phyloP scores from a whole-genome alignment of 2,113 vertebrate species.

The Ceuthmochares aereus region DNA sequence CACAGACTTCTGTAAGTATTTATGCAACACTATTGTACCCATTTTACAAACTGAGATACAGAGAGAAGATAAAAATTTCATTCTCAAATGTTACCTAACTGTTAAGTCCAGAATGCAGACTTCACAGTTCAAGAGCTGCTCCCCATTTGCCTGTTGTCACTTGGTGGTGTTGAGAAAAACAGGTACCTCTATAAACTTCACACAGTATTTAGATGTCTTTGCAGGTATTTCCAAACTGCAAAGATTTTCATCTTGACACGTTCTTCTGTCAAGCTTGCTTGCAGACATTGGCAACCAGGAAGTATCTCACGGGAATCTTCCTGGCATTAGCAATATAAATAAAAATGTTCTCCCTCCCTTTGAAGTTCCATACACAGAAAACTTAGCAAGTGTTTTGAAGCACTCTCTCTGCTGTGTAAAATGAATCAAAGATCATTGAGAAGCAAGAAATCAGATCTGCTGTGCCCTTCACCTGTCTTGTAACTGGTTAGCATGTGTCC shows the following conservation, averaged over 20 bases:
- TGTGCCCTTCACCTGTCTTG: not conserved
- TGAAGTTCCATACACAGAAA: not conserved
- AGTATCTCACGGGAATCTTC: not conserved
- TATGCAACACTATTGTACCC: not conserved
- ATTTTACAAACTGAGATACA: not conserved
- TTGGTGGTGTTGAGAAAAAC: not conserved
- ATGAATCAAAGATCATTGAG: not conserved
- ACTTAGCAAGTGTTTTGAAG: not conserved
- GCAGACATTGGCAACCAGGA: not conserved
- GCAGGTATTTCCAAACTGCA: not conserved
- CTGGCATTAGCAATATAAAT: not conserved
- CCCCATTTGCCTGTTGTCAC: not conserved
- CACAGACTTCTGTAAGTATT: not conserved
- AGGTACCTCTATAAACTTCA: not conserved
- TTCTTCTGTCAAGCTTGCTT: not conserved
- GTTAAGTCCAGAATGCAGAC: not conserved
- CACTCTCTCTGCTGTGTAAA: not conserved
- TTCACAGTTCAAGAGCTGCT: not conserved
- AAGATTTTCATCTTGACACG: not conserved
- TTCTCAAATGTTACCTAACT: not conserved
- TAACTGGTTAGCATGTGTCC: no score
- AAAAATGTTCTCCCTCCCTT: not conserved
- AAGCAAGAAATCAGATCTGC: not conserved
- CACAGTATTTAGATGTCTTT: not conserved
- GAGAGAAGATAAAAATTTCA: not conserved